Conservation (phyloP, 2,797 vertebrate genomes). For the Siniperca obscura region DNA sequence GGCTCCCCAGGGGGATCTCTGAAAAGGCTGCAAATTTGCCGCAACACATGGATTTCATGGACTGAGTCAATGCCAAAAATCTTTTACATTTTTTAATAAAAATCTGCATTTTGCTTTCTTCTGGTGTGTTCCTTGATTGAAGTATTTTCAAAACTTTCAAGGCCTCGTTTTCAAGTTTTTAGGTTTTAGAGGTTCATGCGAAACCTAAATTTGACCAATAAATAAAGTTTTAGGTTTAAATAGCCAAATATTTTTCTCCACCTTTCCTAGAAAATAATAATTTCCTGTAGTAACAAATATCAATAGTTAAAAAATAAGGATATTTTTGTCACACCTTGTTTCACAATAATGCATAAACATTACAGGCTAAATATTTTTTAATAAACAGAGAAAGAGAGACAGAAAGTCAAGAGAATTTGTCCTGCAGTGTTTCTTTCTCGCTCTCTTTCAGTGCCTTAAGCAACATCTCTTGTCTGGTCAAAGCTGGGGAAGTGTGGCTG, state of each 20-base stretch:
- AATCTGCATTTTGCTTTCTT: not conserved
- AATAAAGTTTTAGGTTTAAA: not conserved
- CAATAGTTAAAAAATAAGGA: not conserved
- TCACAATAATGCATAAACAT: not conserved
- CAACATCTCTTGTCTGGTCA: constrained; percentile 57
- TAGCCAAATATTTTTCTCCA: not conserved
- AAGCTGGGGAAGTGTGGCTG: constrained; percentile 70
- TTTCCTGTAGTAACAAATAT: not conserved
- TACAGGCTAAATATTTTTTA: not conserved
- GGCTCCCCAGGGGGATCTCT: not conserved
- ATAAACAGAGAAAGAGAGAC: constrained; percentile 7
- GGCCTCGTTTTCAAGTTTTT: not conserved
- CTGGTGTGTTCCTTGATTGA: not conserved
- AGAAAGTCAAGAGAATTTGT: constrained; percentile 15
- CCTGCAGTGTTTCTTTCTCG: constrained; percentile 22
- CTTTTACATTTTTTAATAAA: not conserved
- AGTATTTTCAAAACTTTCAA: not conserved
- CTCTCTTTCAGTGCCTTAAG: constrained; percentile 43
- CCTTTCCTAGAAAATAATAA: not conserved
- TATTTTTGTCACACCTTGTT: not conserved
- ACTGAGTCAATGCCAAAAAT: not conserved
- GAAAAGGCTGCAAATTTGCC: constrained; percentile 7
- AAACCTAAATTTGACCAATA: not conserved
- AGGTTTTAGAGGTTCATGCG: not conserved
- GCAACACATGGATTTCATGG: constrained; percentile 3